Conservation (phyloP, 1,140 invertebrate species). For the Bombus huntii region DNA sequence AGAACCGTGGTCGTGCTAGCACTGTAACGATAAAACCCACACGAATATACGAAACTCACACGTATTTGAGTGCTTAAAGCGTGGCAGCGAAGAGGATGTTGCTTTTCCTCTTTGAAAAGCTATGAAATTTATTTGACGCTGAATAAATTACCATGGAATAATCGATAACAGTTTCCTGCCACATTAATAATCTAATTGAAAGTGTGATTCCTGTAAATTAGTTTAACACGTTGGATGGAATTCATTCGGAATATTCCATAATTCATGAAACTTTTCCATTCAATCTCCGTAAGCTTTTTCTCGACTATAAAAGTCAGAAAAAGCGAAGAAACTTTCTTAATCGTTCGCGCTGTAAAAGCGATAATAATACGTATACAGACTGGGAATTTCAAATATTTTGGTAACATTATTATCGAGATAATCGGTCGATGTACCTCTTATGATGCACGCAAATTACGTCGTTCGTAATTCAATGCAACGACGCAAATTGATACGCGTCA, state of each 20-base stretch:
- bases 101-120: not conserved
- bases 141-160: conserved; percentile 6
- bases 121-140: not conserved
- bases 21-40: not conserved
- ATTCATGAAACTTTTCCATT: not conserved
- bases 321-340: too few relatives aligned
- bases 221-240: not conserved
- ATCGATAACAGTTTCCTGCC: not conserved
- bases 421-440: not conserved
- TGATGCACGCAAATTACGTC: not conserved
- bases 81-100: not conserved
- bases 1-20: not conserved
- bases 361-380: too few relatives aligned
- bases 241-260: not conserved
- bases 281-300: not conserved
- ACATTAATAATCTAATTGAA: not conserved
- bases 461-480: not conserved
- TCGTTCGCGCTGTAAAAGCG: too few relatives aligned
- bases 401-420: not conserved
- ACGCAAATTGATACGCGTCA: conserved; percentile 29
- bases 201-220: not conserved
- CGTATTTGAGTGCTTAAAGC: not conserved
- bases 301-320: not conserved
- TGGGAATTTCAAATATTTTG: not conserved
- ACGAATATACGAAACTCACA: not conserved